These are phyloP conservation scores for Cheirogaleus medius DNA, from an alignment of 2,113 vertebrate genomes.

Conservation along the genomic window DNA sequence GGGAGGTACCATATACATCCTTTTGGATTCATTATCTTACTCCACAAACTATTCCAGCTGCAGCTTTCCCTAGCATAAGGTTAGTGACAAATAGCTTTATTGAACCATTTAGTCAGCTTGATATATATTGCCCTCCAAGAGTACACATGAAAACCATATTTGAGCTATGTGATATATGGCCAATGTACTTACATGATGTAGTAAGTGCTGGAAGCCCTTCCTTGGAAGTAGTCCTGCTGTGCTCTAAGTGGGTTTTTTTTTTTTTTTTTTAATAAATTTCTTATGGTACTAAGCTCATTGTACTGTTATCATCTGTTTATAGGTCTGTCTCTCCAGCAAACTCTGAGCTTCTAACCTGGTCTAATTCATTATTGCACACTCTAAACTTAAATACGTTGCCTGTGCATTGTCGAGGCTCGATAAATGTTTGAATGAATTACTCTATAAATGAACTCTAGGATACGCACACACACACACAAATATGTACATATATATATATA, in stretches of 20 bases:
- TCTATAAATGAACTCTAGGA: not conserved
- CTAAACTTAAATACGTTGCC: not conserved
- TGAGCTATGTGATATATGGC: fast-evolving
- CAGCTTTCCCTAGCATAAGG: not conserved
- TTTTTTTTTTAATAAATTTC: not conserved
- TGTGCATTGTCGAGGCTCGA: not conserved
- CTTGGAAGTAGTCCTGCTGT: too few relatives aligned
- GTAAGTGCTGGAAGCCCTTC: too few relatives aligned
- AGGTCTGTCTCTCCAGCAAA: not conserved
- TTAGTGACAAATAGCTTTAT: not conserved
- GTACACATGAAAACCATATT: fast-evolving
- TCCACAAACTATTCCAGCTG: not conserved
- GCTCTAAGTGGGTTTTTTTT: not conserved
- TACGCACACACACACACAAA: too few relatives aligned
- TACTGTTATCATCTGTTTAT: not conserved
- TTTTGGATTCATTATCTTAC: not conserved
- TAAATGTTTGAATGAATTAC: not conserved
- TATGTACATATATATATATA: too few relatives aligned
- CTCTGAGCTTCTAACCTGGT: not conserved
- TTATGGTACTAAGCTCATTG: not conserved
- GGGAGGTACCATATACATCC: not conserved
- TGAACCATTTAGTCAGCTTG: not conserved
- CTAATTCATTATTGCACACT: not conserved
- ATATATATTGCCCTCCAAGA: not conserved
- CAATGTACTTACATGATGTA: fast-evolving